Evolutionary conservation across 2,113 vertebrate genomes (phyloP).

Genomic region (Anoura caudifer): DNA sequence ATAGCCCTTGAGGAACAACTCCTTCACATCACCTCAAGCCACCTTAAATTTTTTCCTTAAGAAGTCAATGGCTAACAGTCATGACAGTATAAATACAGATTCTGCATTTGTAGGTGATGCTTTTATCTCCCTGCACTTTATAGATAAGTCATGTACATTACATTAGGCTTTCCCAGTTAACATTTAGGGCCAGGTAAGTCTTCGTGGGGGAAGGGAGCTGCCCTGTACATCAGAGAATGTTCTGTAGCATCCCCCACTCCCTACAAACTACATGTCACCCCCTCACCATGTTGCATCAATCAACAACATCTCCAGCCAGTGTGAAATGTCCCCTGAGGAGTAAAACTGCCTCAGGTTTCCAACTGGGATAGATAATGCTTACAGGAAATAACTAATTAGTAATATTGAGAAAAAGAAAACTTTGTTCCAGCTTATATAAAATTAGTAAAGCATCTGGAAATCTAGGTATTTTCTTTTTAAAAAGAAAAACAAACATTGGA

Average conservation of each 20-base stretch:
- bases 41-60: not conserved
- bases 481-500: not conserved
- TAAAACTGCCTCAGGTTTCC: not conserved
- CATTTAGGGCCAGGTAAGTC: not conserved
- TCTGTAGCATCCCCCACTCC: not conserved
- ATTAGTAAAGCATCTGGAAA: not conserved
- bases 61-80: not conserved
- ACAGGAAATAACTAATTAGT: not conserved
- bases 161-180: not conserved
- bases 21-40: not conserved
- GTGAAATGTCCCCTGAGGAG: not conserved
- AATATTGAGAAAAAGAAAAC: not conserved
- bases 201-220: not conserved
- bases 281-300: not conserved
- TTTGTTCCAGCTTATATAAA: not conserved
- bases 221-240: not conserved
- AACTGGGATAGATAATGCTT: not conserved
- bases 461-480: not conserved
- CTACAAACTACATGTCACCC: not conserved
- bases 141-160: not conserved
- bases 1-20: not conserved
- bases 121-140: not conserved
- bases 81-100: not conserved
- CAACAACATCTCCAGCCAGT: not conserved
- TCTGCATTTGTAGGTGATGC: not conserved